Evolutionary conservation across 2,113 vertebrate species (phyloP), one percentile per base, ranked within the genome.

Genomic region (Nipponia nippon): DNA sequence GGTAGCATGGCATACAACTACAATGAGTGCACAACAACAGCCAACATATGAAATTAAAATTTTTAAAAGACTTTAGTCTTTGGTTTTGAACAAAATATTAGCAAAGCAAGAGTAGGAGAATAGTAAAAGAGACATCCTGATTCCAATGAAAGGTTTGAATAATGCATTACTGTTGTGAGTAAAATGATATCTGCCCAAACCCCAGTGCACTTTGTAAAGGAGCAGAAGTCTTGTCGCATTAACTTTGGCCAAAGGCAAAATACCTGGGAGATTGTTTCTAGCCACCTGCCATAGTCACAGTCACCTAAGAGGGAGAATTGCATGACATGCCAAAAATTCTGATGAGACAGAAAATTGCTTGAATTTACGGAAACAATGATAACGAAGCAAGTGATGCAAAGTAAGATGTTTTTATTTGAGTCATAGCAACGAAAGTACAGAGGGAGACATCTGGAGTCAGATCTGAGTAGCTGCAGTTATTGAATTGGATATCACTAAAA

Each of bases 361-460:
- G 13, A 80, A 34, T 87, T 90, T 44, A 62, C 1, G 3, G 23
- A 67, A 59, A 2, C 36, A 55, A n/a, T 75, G 11, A 7, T 38
- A 83, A 29, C 27, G 62, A 55, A 81, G 21, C 40, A 91, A 59
- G 25, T 66, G 22, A 63, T 55, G 23, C 2, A 66, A 70, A 90
- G 25, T 44, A 62, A 29, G 29, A 3, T 11, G 7, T 81, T 73
- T 73, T 58, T 27, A 53, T 44, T 38, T 46, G 27, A 70, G 8
- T 71, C 11, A 38, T 62, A 87, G 38, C 27, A 81, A 91, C 90
- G 79, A 95, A 84, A 78, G 66, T 84, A 92, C 30, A 89, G 44
- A 97, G 36, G 89, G 87, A 94, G 96, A 94, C 94, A 97, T 89
- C 95, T 96, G 87, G 77, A 90, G 95, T 90, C 77, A 85, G 32